Evolutionary conservation across 2,888 invertebrate genomes (phyloP).

Genomic region (Mimachlamys varia): DNA sequence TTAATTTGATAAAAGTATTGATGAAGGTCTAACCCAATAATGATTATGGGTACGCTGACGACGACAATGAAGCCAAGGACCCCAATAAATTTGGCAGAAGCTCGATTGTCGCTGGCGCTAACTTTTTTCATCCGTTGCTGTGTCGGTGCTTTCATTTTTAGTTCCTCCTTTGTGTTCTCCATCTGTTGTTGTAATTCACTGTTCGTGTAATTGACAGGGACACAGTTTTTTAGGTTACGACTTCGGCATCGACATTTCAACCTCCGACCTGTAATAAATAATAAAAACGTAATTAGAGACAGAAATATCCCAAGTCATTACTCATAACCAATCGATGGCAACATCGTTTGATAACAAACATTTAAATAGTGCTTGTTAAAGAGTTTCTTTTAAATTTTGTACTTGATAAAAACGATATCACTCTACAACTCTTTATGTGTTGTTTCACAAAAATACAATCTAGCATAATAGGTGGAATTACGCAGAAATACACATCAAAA

Average conservation of each 20-base stretch:
- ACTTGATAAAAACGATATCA: too few species aligned
- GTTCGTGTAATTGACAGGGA: not conserved
- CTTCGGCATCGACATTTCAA: not conserved
- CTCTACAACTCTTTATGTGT: too few species aligned
- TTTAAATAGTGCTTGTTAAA: too few species aligned
- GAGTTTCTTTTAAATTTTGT: too few species aligned
- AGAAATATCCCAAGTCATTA: too few species aligned
- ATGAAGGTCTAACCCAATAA: too few species aligned
- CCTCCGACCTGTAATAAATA: not conserved
- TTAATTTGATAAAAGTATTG: not conserved
- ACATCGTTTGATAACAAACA: too few species aligned
- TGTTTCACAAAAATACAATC: too few species aligned
- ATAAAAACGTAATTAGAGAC: not conserved
- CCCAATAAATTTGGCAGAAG: not conserved
- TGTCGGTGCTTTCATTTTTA: not conserved
- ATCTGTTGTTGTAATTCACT: not conserved
- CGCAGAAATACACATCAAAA: too few species aligned
- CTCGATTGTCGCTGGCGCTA: not conserved
- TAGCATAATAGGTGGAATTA: too few species aligned
- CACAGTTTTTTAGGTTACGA: not conserved
- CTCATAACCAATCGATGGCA: too few species aligned
- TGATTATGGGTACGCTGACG: too few species aligned
- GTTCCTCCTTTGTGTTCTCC: not conserved
- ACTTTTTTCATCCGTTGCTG: not conserved
- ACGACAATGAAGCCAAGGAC: not conserved